These are phyloP conservation scores for Chelonus formosanus DNA, from an alignment of 2,888 invertebrate species.

Conservation along the genomic window DNA sequence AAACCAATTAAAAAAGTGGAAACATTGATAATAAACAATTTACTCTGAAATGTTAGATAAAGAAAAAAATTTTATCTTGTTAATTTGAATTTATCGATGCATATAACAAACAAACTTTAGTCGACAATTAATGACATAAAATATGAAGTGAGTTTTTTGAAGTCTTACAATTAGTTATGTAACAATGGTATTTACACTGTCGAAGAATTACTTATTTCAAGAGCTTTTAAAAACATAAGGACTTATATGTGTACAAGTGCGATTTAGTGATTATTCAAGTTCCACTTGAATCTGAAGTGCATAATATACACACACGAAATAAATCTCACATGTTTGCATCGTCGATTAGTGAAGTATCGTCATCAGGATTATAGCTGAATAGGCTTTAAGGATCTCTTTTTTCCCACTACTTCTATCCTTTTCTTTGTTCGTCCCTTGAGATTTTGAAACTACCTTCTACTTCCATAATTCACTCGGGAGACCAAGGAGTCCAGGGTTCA, in stretches of 20 bases:
- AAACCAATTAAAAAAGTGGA: too few species aligned
- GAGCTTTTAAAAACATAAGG: conserved; percentile 15
- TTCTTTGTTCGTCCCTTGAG: too few species aligned
- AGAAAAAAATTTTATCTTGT: too few species aligned
- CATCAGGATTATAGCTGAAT: conserved; percentile 19
- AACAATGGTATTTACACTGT: conserved; percentile 34
- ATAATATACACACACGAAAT: conserved; percentile 18
- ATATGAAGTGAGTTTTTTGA: too few species aligned
- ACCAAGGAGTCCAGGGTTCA: too few species aligned
- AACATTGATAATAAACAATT: too few species aligned
- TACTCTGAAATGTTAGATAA: too few species aligned
- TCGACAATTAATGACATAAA: too few species aligned
- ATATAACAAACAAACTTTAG: too few species aligned
- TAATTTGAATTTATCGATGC: background rate
- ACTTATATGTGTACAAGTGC: conserved; percentile 4
- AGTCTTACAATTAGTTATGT: background rate
- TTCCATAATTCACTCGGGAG: too few species aligned
- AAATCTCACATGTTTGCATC: conserved; percentile 3
- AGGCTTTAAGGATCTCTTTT: conserved; percentile 12
- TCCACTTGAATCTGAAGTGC: background rate
- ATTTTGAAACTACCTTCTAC: too few species aligned
- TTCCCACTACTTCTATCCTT: background rate
- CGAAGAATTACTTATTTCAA: background rate
- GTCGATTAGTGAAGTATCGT: conserved; percentile 31
- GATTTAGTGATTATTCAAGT: background rate